Evolutionary conservation across 2,113 vertebrate species (phyloP).

Genomic region (Nycticebus coucang): DNA sequence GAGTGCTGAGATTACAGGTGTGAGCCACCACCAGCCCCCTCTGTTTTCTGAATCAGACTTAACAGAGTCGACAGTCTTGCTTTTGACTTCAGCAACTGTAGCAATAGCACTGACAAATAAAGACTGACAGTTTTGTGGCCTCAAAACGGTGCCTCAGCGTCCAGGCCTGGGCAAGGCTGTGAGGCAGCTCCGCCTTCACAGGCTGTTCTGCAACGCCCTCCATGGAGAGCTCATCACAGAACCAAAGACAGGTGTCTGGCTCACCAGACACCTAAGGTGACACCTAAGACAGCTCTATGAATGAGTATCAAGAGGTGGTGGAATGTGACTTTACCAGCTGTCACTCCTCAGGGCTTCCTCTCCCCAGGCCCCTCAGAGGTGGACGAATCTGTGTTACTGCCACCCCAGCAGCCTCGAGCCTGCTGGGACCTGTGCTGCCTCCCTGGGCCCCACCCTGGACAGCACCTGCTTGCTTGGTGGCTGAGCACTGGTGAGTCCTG

Average conservation of each 20-base stretch:
- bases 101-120: conserved; percentile 68
- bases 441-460: background rate
- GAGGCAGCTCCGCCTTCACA: too few relatives aligned
- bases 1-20: too few relatives aligned
- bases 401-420: background rate
- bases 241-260: too few relatives aligned
- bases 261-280: too few relatives aligned
- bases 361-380: background rate
- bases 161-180: background rate
- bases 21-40: background rate
- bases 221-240: too few relatives aligned
- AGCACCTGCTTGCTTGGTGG: background rate
- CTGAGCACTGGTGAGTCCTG: background rate
- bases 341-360: background rate
- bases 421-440: background rate
- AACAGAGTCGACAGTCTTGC: conserved; percentile 63
- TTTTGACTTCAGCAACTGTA: conserved; percentile 68
- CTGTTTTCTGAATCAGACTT: conserved; percentile 81
- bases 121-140: conserved; percentile 68
- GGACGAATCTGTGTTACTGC: background rate
- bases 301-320: conserved; percentile 26
- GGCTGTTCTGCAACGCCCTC: too few relatives aligned
- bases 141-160: conserved; percentile 57
- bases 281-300: background rate
- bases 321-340: conserved; percentile 50